Conservation (phyloP, 2,113 vertebrate species). For the Corythaixoides concolor region DNA sequence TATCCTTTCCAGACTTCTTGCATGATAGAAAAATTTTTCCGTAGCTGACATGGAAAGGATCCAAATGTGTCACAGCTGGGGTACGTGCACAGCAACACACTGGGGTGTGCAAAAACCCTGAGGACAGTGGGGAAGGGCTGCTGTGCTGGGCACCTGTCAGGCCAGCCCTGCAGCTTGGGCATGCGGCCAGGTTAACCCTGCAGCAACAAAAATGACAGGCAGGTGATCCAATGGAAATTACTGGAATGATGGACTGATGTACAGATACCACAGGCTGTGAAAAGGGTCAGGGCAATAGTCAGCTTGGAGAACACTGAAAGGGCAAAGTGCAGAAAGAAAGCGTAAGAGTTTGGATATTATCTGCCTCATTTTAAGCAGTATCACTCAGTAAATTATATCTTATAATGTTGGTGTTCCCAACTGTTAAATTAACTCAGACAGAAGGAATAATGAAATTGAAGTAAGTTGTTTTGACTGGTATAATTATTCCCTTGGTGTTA, state of each 20-base stretch:
- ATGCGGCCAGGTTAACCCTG: neutral
- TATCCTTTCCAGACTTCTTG: neutral
- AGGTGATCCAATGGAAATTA: neutral
- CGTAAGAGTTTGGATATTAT: neutral
- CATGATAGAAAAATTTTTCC: neutral
- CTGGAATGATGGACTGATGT: neutral
- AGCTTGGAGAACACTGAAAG: neutral
- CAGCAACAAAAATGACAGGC: neutral
- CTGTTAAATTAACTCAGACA: neutral
- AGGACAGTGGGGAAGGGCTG: neutral
- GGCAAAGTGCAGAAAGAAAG: neutral
- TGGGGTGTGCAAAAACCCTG: too few relatives aligned
- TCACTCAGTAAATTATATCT: neutral
- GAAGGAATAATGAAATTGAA: neutral
- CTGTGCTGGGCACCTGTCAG: neutral
- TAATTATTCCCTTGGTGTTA: constrained; percentile 3
- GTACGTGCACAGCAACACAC: neutral
- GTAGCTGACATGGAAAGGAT: neutral
- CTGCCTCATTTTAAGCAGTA: neutral
- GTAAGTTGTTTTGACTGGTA: constrained; percentile 4
- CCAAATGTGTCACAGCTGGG: neutral
- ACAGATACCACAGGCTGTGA: neutral
- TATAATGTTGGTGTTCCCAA: neutral
- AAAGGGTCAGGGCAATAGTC: neutral
- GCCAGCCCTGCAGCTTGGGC: neutral